Conservation (phyloP, 2,888 invertebrate genomes). For the Craniophora ligustri region DNA sequence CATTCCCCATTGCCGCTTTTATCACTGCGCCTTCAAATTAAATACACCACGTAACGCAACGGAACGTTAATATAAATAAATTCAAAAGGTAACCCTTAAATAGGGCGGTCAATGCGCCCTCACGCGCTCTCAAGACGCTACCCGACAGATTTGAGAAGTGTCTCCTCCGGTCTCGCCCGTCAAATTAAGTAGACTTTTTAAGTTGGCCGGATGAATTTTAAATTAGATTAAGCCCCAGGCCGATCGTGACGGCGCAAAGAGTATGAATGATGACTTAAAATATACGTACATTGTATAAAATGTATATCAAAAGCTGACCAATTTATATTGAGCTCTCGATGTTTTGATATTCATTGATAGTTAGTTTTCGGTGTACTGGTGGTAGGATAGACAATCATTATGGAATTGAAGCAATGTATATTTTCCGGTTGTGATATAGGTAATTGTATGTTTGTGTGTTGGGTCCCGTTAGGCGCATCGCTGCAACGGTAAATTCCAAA, state of each 20-base stretch:
- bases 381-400: constrained; percentile 71
- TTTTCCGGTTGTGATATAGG: constrained; percentile 75
- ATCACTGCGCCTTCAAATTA: constrained; percentile 54
- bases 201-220: constrained; percentile 81
- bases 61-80: constrained; percentile 62
- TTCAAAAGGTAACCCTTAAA: constrained; percentile 76
- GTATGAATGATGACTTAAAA: constrained; percentile 83
- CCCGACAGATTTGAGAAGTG: constrained; percentile 70
- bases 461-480: constrained; percentile 71
- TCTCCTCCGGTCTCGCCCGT: constrained; percentile 57
- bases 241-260: constrained; percentile 85
- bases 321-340: constrained; percentile 50
- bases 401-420: constrained; percentile 81
- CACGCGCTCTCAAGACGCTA: constrained; percentile 77
- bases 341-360: constrained; percentile 45
- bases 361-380: constrained; percentile 50
- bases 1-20: constrained; percentile 49
- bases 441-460: constrained; percentile 68
- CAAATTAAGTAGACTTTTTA: constrained; percentile 76
- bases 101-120: constrained; percentile 80
- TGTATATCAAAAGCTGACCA: constrained; percentile 61
- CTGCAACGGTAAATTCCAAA: constrained; percentile 71
- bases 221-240: constrained; percentile 83
- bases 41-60: constrained; percentile 59
- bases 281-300: constrained; percentile 55